Evolutionary conservation across 2,797 vertebrate genomes (phyloP), one percentile per base, ranked within the genome.

Genomic region (Hemibagrus guttatus): DNA sequence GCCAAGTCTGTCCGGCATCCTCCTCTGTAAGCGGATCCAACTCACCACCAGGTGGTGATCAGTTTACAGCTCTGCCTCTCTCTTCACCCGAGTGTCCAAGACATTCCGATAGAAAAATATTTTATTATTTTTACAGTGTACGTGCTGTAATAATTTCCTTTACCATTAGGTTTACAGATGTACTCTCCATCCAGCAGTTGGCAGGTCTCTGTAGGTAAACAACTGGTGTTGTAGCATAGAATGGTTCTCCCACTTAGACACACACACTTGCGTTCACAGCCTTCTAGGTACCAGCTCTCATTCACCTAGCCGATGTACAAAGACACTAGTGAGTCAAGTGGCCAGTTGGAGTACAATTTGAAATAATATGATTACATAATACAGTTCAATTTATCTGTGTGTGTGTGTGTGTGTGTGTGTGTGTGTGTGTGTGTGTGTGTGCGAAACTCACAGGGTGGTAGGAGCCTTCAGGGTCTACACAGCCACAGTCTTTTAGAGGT

Each of bases 381-480:
- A 35, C 23, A 35, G 16, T 17, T 3, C 26, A 66, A 68, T 68
- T 28, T 28, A 13, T 66, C n/a, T 66, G n/a, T 66, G n/a, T 46
- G 7, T 21, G 46, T 49, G 46, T 49, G 21, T 49, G 11, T 74
- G 13, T 74, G 12, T 72, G 23, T 46, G 42, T 11, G n/a, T n/a
- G 71, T 46, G 4, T 74, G 21, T 6, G 23, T 74, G 42, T 74
- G 71, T n/a, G 71, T 49, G 21, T 49, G 23, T 16, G 46, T 72
- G 12, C 49, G 26, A 75, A 75, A 92, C 96, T 95, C 88, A 97
- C 96, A 86, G 94, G 93, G 72, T 95, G 92, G 86, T 97, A 97
- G 21, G 13, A 78, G 13, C 94, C 95, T 0, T 72, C 81, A 23
- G 87, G 2, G 85, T 95, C 94, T 0, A 93, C 84, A 80, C 96